Base-by-base conservation (phyloP, 1,140 invertebrate species). In the Drepana arcuata region DNA sequence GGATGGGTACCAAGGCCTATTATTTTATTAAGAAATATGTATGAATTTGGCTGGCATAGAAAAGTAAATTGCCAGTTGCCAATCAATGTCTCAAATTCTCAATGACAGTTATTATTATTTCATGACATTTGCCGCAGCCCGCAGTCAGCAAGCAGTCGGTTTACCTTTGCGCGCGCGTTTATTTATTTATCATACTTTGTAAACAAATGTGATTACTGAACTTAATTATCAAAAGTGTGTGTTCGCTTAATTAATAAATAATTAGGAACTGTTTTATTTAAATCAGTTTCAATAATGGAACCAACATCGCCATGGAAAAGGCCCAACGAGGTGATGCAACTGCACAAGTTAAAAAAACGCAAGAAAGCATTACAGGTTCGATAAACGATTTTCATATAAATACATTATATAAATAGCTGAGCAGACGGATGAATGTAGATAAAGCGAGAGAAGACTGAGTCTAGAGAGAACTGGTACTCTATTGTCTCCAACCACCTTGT, bases 361-460 rank as follows among this genome's bases (percentile, higher is more conserved):
- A 92, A 92, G 72, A 86, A 86, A 69, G 89, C 89, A 9, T 78
- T 93, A 27, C 88, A 92, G 74, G 88, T 88, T 44, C 77, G 87
- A 11, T 34, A 7, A n/a, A 27, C 7, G 11, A 37, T 14, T 11
- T 18, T 12, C 14, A 29, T 5, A 37, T 23, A 11, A n/a, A n/a
- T n/a, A n/a, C n/a, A n/a, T n/a, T 30, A 28, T 14, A 11, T 18
- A 14, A n/a, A 38, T 34, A 29, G 9, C 7, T 16, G 34, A 29
- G 24, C 27, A 16, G 2, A 18, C 1, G 7, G 7, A 14, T 41
- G n/a, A 23, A n/a, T n/a, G n/a, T n/a, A n/a, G n/a, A n/a, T n/a
- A n/a, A n/a, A n/a, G n/a, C n/a, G n/a, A n/a, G n/a, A n/a, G n/a
- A n/a, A n/a, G n/a, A n/a, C n/a, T n/a, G n/a, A n/a, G n/a, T n/a